Evolutionary conservation across 2,797 vertebrate genomes (phyloP), one percentile per base, ranked within the genome.

Genomic region (Iguana delicatissima): DNA sequence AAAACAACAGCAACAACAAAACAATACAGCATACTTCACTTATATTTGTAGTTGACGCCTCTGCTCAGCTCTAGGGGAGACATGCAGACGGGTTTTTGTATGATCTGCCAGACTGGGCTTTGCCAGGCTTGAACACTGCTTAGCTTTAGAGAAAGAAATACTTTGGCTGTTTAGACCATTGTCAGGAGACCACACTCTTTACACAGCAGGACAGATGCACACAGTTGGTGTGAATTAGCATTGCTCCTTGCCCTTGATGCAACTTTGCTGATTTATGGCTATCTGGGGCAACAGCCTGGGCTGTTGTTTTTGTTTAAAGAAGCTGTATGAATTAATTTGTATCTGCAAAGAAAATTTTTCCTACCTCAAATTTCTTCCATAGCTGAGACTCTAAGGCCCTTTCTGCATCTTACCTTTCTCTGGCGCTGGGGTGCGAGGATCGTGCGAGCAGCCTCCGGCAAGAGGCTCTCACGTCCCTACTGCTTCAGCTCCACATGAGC

Each of bases 181-280:
- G 35, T 76, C 80, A 76, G 20, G 29, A 73, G 10, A 83, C 10
- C 26, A 89, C 55, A 89, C 13, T 46, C 73, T 89, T 10, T 24
- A n/a, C 46, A 62, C 57, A 84, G 35, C 69, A 50, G 80, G 80
- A 89, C 22, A 73, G 67, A 89, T 74, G 38, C 38, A 76, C 29
- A 64, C 80, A 89, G 35, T 69, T 84, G 80, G 69, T 76, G 35
- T 57, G 74, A 76, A 84, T 89, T 84, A 89, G 81, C 29, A 83
- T 76, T 89, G 38, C 32, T 89, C 69, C 55, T 89, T 83, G 52
- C 29, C 55, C 26, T 50, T 6, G 32, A 20, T 84, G 20, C 35
- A 64, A n/a, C 72, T 76, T 38, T 76, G 55, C 72, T 84, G 88
- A 89, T 89, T 89, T 84, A 84, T 89, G 32, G 85, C 42, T 74